Evolutionary conservation across 2,113 vertebrate genomes (phyloP).

Genomic region (Thomomys bottae): DNA sequence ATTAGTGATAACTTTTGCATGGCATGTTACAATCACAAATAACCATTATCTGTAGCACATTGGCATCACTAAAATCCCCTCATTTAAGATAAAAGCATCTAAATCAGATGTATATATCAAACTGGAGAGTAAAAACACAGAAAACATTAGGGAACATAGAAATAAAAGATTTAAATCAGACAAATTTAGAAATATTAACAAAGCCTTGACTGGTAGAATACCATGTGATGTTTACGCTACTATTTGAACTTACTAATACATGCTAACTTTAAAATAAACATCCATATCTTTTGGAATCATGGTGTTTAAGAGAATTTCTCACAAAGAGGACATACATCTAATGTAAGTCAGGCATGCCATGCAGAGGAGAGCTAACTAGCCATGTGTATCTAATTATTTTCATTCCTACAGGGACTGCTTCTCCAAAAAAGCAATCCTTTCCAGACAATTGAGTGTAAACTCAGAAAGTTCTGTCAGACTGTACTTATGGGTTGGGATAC

Average conservation of each 20-base stretch:
- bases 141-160: constrained; percentile 55
- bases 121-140: not conserved
- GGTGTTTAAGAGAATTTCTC: constrained; percentile 54
- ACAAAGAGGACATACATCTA: constrained; percentile 60
- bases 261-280: not conserved
- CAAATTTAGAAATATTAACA: constrained; percentile 7
- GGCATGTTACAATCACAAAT: constrained; percentile 74
- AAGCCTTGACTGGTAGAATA: not conserved
- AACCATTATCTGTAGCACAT: constrained; percentile 51
- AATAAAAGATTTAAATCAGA: not conserved
- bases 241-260: not conserved
- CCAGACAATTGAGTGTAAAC: constrained; percentile 25
- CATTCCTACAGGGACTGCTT: constrained; percentile 62
- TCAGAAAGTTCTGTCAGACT: constrained; percentile 1
- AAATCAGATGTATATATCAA: not conserved
- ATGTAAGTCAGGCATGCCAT: constrained; percentile 55
- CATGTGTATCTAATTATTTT: constrained; percentile 51
- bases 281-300: not conserved
- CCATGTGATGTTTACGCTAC: not conserved
- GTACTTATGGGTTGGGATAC: not conserved
- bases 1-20: constrained; percentile 83
- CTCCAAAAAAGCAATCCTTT: constrained; percentile 40
- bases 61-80: constrained; percentile 26
- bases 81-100: constrained; percentile 61
- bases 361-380: constrained; percentile 60